Base-by-base conservation (phyloP, 1,140 invertebrate species). In the Monomorium pharaonis region DNA sequence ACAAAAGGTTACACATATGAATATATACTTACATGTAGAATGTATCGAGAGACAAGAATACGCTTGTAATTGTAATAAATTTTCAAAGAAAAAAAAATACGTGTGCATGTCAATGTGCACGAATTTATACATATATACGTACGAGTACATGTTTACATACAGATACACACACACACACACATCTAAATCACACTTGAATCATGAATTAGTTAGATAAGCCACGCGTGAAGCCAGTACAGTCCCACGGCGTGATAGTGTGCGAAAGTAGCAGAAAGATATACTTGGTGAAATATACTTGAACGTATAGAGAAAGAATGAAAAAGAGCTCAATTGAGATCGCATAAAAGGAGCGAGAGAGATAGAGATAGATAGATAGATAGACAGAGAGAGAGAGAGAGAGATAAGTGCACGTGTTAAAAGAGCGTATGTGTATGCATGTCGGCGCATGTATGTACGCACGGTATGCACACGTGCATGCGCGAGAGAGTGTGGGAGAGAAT, bases 161-260 rank as follows among this genome's bases (percentile, higher is more conserved):
- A 86, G 60, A 56, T 78, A 86, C 72, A 70, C 47, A 51, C 27
- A 83, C 81, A 86, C 67, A 56, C 75, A 86, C 72, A 70, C 47
- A 16, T 63, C 67, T 67, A 42, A 86, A 69, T 86, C 69, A 86
- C 60, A 83, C 33, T 84, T 74, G 67, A 91, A 91, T 92, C 91
- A 89, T 91, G 89, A 91, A 92, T 93, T 93, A 94, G 89, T 92
- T 93, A 86, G 88, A 74, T 93, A 92, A 92, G 89, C 62, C 87
- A 93, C 89, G 88, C 85, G 92, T 90, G 91, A 92, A 93, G 92
- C 93, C 92, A 93, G 93, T 93, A 93, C 88, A 93, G 91, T 92
- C 91, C 90, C 90, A 90, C 88, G 89, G 90, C 90, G 92, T 91
- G 89, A 92, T 77, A 90, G 87, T 91, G 86, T 89, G 84, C 80